Conservation (phyloP, 2,797 vertebrate species). For the Taenioides sp. region DNA sequence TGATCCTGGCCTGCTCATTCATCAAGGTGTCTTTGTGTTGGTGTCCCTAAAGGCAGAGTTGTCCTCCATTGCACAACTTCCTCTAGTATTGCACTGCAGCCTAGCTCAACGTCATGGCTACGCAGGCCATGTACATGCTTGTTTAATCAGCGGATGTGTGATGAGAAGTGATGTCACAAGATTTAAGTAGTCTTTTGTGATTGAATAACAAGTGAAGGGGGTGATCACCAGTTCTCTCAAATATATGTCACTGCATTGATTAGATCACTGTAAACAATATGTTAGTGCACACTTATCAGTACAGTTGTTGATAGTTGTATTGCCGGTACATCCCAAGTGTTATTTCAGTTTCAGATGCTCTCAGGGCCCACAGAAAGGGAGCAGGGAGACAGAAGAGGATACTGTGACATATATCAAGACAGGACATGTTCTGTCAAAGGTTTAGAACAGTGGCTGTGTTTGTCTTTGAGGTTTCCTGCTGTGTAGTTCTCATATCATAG, state of each 20-base stretch:
- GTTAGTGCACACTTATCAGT: background rate
- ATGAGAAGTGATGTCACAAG: constrained; percentile 32
- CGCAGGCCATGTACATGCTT: constrained; percentile 32
- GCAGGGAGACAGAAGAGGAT: constrained; percentile 5
- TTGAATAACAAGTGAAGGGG: constrained; percentile 2
- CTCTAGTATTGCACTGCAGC: constrained; percentile 37
- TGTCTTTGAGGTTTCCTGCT: constrained; percentile 46
- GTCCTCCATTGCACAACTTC: constrained; percentile 57
- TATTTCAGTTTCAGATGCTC: constrained; percentile 16
- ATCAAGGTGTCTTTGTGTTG: constrained; percentile 55
- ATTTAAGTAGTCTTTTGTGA: constrained; percentile 49
- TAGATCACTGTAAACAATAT: background rate
- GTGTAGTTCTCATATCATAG: constrained; percentile 43
- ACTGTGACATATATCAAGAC: constrained; percentile 32
- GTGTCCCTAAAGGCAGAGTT: constrained; percentile 35
- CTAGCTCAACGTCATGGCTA: constrained; percentile 42
- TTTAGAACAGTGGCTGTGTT: constrained; percentile 49
- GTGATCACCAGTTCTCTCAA: constrained; percentile 17
- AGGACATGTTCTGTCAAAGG: constrained; percentile 51
- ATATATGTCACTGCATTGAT: background rate
- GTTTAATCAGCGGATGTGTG: constrained; percentile 21
- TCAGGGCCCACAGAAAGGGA: constrained; percentile 9
- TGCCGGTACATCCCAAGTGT: background rate
- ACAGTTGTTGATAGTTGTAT: background rate
- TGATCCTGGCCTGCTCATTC: constrained; percentile 45